Conservation (phyloP, 2,797 vertebrate species). For the Euthynnus affinis region DNA sequence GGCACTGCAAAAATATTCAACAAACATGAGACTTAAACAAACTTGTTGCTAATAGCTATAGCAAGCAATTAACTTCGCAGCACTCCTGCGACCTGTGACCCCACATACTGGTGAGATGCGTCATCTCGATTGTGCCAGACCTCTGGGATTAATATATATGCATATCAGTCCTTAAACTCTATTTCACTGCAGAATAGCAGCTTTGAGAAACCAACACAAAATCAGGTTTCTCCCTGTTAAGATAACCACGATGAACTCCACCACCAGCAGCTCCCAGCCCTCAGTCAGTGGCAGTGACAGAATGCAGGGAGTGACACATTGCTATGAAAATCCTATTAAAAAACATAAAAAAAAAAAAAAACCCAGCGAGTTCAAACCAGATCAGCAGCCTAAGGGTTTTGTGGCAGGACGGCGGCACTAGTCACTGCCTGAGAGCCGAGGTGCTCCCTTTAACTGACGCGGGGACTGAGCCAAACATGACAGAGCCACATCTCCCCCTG, state of each 20-base stretch:
- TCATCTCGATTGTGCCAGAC: neutral
- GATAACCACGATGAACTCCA: conserved; percentile 54
- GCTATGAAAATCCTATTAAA: conserved; percentile 65
- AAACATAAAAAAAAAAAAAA: conserved; percentile 65
- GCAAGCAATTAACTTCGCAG: conserved; percentile 5
- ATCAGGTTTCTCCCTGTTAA: conserved; percentile 41
- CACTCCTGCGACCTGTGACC: conserved; percentile 1
- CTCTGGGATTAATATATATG: neutral
- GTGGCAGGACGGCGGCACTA: conserved; percentile 42
- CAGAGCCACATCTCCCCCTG: conserved; percentile 79
- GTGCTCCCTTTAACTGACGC: conserved; percentile 19
- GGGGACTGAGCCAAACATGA: conserved; percentile 21
- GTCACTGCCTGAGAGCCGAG: conserved; percentile 45
- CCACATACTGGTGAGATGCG: neutral
- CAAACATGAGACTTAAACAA: neutral
- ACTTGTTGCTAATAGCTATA: neutral
- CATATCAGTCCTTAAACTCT: too few relatives aligned
- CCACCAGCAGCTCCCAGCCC: conserved; percentile 34
- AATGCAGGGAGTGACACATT: conserved; percentile 52
- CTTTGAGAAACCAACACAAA: conserved; percentile 9
- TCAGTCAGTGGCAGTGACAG: conserved; percentile 51
- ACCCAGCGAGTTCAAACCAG: conserved; percentile 55
- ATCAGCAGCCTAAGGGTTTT: conserved; percentile 53
- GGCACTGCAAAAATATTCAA: neutral
- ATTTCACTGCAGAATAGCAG: neutral